A percentile compares a stretch with the other conserved stretches of the same genome.
Conservation (phyloP, 2,113 vertebrate species). For the Phodopus roborovskii region DNA sequence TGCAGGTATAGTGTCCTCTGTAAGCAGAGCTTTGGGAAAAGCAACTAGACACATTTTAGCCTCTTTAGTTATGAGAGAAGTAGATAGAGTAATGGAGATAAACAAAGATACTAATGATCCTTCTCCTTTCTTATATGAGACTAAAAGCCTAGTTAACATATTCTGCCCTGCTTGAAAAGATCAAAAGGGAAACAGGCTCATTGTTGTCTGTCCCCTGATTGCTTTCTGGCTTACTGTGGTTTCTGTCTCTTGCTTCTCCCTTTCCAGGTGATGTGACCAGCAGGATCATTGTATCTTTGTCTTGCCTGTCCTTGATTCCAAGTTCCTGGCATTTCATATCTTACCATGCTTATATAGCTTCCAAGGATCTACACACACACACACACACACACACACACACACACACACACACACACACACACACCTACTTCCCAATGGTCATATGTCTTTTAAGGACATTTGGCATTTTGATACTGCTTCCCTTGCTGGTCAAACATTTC, state of each 20-base stretch:
- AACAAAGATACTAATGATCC: not conserved
- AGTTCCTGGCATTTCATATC: not conserved
- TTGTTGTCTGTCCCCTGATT: not conserved
- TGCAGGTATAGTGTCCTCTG: not conserved
- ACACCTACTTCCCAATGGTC: not conserved
- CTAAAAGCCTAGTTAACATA: not conserved
- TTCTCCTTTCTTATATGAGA: not conserved
- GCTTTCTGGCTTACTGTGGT: not conserved
- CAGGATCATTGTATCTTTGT: not conserved
- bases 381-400: not conserved
- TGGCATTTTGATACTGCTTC: not conserved
- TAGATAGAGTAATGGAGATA: not conserved
- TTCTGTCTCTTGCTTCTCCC: not conserved
- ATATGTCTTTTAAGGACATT: not conserved
- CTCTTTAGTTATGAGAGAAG: not conserved
- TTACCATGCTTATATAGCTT: not conserved
- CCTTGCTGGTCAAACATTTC: not conserved
- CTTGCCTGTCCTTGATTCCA: not conserved
- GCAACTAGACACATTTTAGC: not conserved
- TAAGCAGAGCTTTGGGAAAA: not conserved
- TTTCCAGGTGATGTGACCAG: not conserved
- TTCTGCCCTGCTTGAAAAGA: not conserved
- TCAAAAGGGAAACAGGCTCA: not conserved
- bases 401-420: not conserved
- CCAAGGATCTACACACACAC: not conserved